Conservation (phyloP, 2,113 vertebrate genomes). For the Micromys minutus region DNA sequence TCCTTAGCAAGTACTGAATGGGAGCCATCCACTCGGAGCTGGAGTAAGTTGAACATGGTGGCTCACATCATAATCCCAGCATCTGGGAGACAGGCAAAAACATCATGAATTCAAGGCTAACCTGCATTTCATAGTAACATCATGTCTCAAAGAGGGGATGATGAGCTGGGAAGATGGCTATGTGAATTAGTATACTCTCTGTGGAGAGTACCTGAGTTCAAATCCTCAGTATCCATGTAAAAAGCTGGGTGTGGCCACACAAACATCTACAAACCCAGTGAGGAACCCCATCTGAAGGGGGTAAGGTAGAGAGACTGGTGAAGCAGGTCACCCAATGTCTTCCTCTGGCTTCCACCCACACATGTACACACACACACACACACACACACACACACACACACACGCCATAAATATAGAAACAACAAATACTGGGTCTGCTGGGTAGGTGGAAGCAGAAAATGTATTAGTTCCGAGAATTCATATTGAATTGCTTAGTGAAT, state of each 20-base stretch:
- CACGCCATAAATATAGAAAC: not conserved
- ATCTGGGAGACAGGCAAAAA: not conserved
- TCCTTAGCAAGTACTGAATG: not conserved
- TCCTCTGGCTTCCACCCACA: not conserved
- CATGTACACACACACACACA: not conserved
- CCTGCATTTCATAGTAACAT: not conserved
- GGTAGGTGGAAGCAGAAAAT: not conserved
- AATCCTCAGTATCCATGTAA: not conserved
- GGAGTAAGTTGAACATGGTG: not conserved
- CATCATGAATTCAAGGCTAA: not conserved
- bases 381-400: not conserved
- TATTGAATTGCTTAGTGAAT: not conserved
- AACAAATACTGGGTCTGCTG: not conserved
- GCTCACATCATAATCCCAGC: not conserved
- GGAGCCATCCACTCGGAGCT: not conserved
- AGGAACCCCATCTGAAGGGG: not conserved
- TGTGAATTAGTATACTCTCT: not conserved
- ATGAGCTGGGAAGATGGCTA: not conserved
- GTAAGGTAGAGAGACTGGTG: too few relatives aligned
- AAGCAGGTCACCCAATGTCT: not conserved
- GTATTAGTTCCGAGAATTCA: not conserved
- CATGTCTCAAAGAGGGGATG: not conserved
- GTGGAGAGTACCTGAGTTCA: not conserved
- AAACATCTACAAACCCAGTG: not conserved
- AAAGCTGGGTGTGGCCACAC: not conserved